Conservation (phyloP, 2,113 vertebrate species). For the Hypomesus transpacificus region DNA sequence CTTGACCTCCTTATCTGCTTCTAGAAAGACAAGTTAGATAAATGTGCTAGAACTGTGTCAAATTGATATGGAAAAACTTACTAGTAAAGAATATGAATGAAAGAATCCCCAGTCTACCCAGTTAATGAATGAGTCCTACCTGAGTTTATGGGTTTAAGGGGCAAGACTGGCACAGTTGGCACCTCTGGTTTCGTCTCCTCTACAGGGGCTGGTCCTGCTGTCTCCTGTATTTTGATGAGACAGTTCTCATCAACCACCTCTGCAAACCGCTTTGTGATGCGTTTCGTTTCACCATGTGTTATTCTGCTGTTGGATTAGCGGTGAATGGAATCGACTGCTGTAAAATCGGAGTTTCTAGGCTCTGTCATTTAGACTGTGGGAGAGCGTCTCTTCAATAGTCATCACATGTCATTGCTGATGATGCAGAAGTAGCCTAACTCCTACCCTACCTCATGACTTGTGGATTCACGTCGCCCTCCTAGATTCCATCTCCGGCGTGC, state of each 20-base stretch:
- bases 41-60: neutral
- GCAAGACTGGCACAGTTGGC: neutral
- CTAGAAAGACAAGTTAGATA: neutral
- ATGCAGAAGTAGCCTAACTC: neutral
- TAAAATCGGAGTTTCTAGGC: no score
- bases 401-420: no score
- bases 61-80: no score
- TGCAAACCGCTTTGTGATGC: no score
- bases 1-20: neutral
- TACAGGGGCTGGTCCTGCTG: neutral
- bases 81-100: no score
- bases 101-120: no score
- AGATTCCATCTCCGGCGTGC: conserved; percentile 56
- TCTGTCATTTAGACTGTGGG: no score
- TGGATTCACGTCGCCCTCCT: conserved; percentile 44
- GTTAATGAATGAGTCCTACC: neutral
- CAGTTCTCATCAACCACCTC: neutral
- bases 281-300: no score
- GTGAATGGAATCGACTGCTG: no score
- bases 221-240: neutral
- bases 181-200: neutral
- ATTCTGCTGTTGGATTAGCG: no score
- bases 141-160: neutral
- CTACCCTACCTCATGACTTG: conserved; percentile 23
- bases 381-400: no score